A percentile compares a stretch with the other conserved stretches of the same genome.
Evolutionary conservation across 2,797 vertebrate genomes (phyloP).

Genomic region (Rousettus madagascariensis): DNA sequence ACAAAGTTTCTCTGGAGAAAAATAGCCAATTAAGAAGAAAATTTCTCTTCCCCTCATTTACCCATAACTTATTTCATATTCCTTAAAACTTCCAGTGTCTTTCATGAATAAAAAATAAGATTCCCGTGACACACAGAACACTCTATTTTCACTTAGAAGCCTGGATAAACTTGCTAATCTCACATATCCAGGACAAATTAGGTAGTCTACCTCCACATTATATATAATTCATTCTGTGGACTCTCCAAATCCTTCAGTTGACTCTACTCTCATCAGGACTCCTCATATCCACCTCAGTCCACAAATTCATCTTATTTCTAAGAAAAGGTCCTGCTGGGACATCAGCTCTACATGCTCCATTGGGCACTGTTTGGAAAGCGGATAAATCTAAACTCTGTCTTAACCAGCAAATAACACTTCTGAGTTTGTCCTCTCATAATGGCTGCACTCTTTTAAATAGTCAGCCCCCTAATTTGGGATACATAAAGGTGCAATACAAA

Average conservation of each 20-base stretch:
- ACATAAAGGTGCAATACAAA: not conserved
- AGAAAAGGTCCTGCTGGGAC: not conserved
- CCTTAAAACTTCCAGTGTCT: not conserved
- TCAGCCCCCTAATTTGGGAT: not conserved
- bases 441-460: not conserved
- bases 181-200: not conserved
- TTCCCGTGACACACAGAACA: not conserved
- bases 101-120: not conserved
- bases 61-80: not conserved
- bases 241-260: not conserved
- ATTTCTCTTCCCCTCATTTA: not conserved
- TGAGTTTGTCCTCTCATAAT: not conserved
- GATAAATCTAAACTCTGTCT: not conserved
- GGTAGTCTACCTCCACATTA: not conserved
- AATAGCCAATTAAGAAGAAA: not conserved
- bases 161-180: not conserved
- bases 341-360: not conserved
- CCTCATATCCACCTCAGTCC: not conserved
- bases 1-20: not conserved
- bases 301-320: not conserved
- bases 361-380: not conserved
- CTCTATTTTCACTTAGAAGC: not conserved
- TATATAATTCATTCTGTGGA: not conserved
- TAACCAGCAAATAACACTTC: not conserved
- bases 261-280: not conserved